phyloP scores from a whole-genome alignment of 2,113 vertebrate genomes.

The Pelmatolapia mariae region DNA sequence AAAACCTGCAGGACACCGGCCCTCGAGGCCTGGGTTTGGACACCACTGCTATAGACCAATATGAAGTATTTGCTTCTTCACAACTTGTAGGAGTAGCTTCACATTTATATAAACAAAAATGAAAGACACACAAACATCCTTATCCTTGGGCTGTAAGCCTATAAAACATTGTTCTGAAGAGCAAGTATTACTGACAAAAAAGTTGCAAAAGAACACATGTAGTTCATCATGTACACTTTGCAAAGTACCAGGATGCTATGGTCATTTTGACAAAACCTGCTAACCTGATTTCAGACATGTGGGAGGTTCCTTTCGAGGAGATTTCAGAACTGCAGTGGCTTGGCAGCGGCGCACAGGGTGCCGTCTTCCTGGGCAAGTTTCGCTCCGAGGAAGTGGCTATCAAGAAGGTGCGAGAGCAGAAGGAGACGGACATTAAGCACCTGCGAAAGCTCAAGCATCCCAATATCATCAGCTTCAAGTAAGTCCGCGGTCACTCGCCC shows the following conservation, averaged over 20 bases:
- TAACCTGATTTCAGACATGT: conserved; percentile 78
- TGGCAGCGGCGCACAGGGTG: conserved; percentile 94
- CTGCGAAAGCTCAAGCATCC: conserved; percentile 95
- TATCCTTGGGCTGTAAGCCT: background rate
- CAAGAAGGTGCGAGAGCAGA: conserved; percentile 98
- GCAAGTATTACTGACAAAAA: background rate
- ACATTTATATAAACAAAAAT: background rate
- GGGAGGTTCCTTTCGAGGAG: conserved; percentile 98
- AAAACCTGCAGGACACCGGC: background rate
- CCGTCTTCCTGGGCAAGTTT: conserved; percentile 95
- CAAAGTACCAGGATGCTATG: background rate
- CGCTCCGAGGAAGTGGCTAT: conserved; percentile 94
- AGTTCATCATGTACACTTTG: background rate
- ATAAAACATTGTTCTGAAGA: background rate
- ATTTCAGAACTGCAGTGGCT: conserved; percentile 98
- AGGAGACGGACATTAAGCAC: conserved; percentile 97
- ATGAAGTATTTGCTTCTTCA: background rate
- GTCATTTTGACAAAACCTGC: background rate
- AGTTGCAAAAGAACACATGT: background rate
- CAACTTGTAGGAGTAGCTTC: background rate
- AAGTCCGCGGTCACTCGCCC: conserved; percentile 38
- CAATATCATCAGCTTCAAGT: conserved; percentile 99
- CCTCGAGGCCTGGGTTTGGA: background rate
- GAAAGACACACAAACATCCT: background rate
- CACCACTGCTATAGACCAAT: background rate